phyloP scores from a whole-genome alignment of 2,797 vertebrate genomes.

The Bradypus variegatus region DNA sequence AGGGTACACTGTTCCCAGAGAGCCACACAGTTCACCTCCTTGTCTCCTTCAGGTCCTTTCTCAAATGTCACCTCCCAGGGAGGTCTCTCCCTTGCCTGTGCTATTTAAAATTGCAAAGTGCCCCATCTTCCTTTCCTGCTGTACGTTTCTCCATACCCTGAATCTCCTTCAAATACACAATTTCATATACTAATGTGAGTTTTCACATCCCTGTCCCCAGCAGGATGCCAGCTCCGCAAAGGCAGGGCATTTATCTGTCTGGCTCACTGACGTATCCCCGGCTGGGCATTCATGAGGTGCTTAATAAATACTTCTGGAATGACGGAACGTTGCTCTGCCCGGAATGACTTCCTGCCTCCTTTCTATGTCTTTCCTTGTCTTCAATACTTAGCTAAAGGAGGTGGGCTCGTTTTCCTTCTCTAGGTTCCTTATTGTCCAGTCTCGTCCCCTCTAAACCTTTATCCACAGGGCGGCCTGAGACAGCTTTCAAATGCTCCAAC shows the following conservation, averaged over 20 bases:
- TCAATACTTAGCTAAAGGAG: neutral
- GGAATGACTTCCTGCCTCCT: neutral
- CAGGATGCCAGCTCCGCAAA: neutral
- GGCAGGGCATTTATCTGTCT: neutral
- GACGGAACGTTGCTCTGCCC: neutral
- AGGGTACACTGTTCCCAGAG: neutral
- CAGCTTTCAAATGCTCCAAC: neutral
- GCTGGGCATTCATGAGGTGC: neutral
- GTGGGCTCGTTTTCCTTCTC: neutral
- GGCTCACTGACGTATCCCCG: neutral
- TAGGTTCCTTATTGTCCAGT: neutral
- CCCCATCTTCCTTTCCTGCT: neutral
- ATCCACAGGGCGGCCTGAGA: neutral
- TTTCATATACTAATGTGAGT: neutral
- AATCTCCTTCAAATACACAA: neutral
- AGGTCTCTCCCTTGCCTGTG: neutral
- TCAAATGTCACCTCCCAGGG: neutral
- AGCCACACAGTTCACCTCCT: neutral
- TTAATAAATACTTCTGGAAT: neutral
- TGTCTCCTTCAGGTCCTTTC: neutral
- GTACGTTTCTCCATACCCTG: neutral
- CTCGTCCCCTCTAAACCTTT: neutral
- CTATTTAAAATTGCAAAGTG: neutral
- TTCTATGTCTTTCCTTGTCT: neutral
- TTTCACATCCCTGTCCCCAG: neutral